phyloP scores from a whole-genome alignment of 2,888 invertebrate species.

The Nephrotoma guestfalica region DNA sequence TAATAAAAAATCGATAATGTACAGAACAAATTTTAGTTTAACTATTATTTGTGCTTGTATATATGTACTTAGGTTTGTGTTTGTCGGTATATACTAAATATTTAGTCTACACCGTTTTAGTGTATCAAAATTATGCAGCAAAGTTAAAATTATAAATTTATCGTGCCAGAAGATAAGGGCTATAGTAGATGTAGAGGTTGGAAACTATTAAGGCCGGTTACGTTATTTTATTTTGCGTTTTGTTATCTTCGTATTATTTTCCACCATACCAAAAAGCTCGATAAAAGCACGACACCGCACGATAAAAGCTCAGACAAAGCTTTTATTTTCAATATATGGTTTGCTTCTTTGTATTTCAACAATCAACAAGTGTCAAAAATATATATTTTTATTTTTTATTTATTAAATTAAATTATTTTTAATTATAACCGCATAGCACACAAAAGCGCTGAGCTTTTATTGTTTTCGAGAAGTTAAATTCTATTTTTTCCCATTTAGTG shows the following conservation, averaged over 20 bases:
- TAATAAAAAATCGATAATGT: neutral
- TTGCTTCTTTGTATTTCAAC: neutral
- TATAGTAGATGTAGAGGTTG: no score
- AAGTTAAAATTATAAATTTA: no score
- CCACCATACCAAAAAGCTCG: neutral
- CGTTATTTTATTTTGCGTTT: neutral
- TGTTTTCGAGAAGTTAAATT: neutral
- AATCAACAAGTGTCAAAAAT: neutral
- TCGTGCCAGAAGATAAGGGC: no score
- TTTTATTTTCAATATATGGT: neutral
- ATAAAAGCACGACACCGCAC: neutral
- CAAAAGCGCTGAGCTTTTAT: neutral
- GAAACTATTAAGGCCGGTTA: no score
- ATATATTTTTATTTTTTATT: neutral
- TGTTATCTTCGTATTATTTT: neutral
- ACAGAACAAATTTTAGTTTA: neutral
- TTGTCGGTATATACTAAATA: no score
- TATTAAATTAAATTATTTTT: neutral
- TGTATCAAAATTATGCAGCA: no score
- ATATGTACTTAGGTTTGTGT: no score
- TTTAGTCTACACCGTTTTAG: no score
- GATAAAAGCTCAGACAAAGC: no score
- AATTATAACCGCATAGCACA: neutral
- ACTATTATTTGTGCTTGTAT: no score
- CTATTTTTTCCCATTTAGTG: neutral